Evolutionary conservation across 2,888 invertebrate species (phyloP), one percentile per base, ranked within the genome.

Genomic region (Ryuthela nishihirai): DNA sequence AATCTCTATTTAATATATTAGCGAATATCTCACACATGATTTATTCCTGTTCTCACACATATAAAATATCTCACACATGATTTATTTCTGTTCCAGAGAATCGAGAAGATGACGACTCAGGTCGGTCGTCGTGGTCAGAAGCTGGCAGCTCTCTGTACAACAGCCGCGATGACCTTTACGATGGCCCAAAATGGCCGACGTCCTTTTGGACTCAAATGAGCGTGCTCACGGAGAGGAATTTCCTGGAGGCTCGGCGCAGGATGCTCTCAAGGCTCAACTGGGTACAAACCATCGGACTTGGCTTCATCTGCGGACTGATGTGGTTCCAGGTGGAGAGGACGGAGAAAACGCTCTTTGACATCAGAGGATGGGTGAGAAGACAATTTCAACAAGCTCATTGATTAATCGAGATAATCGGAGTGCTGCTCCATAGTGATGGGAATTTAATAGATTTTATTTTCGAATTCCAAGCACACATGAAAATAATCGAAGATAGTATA

Each of bases 251-350:
- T 25, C 78, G 83, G 68, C 84, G 85, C 5, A 77, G 85, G 50
- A 86, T 88, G 83, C 74, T 87, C 43, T 86, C 86, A 44, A 84
- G 84, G 70, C 74, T 87, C 60, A 85, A 86, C 73, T 85, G 86
- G 83, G 79, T 85, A 54, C 87, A 88, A 74, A 86, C 85, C 2
- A 78, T 85, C 63, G 82, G 83, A 9, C 72, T 87, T 65, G 85
- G 84, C 2, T 69, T 85, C 61, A 78, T 87, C 74, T 83, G 85
- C 1, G 87, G 88, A 10, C 78, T 86, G 24, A 78, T 88, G 44
- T 88, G 88, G 88, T 85, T 85, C 70, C 83, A 86, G 72, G 75
- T 87, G 68, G 83, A 84, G n/a, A 77, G 87, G 54, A 82, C 80
- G 34, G 88, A 88, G 72, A 83, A 84, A 66, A 82, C 84, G 10